These are phyloP conservation scores for Drosophila leontia DNA, from an alignment of 1,140 invertebrate genomes.

Conservation along the genomic window DNA sequence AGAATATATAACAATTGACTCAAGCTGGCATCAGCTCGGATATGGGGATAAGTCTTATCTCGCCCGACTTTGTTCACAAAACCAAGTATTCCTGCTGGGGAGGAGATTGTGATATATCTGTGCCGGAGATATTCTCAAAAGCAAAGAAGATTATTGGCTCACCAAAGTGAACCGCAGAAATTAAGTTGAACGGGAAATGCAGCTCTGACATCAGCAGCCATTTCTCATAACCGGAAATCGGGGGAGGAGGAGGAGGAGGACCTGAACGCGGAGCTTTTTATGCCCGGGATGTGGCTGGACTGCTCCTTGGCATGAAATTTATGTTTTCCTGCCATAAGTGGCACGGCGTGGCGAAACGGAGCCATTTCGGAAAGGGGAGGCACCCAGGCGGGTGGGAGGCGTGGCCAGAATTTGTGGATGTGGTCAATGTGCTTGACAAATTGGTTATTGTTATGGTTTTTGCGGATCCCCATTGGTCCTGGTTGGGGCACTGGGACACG, in stretches of 20 bases:
- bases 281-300: slow-evolving; percentile 30
- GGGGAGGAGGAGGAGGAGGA: slow-evolving; percentile 16
- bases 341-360: slow-evolving; percentile 64
- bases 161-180: slow-evolving; percentile 32
- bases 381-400: slow-evolving; percentile 9
- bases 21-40: background rate
- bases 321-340: slow-evolving; percentile 81
- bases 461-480: slow-evolving; percentile 33
- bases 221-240: slow-evolving; percentile 68
- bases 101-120: slow-evolving; percentile 19
- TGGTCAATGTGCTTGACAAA: slow-evolving; percentile 82
- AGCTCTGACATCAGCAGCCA: slow-evolving; percentile 59
- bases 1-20: background rate
- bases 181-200: slow-evolving; percentile 66
- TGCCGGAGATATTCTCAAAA: slow-evolving; percentile 6
- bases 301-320: slow-evolving; percentile 75
- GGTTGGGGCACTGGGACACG: slow-evolving; percentile 6
- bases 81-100: background rate
- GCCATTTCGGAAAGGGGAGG: slow-evolving; percentile 22
- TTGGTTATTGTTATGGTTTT: slow-evolving; percentile 82
- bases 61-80: background rate
- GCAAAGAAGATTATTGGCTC: slow-evolving; percentile 41
- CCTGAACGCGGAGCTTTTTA: slow-evolving; percentile 32
- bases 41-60: slow-evolving; percentile 4
- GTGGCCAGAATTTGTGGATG: slow-evolving; percentile 63